These are phyloP conservation scores for Parazoanthus darwini DNA, from an alignment of 92 coral and sea anemone species.

Conservation along the genomic window DNA sequence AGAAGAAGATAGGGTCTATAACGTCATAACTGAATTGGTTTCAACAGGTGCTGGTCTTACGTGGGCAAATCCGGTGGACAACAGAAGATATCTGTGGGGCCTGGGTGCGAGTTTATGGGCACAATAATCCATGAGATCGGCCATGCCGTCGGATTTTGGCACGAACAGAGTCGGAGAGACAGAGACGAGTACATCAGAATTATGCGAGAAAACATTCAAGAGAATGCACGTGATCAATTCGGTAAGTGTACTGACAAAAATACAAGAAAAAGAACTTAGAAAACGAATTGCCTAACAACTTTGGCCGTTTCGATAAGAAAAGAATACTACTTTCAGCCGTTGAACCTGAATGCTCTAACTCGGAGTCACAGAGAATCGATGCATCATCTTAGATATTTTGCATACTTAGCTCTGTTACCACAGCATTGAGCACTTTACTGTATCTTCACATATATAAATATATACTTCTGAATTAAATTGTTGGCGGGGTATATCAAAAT, in stretches of 20 bases:
- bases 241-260: conserved; percentile 59
- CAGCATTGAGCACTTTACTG: too few species aligned
- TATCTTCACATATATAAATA: too few species aligned
- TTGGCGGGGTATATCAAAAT: too few species aligned
- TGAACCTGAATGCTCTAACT: too few species aligned
- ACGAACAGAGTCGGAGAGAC: conserved; percentile 96
- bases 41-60: conserved; percentile 91
- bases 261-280: too few species aligned
- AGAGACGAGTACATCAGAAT: conserved; percentile 89
- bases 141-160: conserved; percentile 98
- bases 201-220: conserved; percentile 72
- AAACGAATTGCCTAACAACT: too few species aligned
- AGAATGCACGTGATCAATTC: conserved; percentile 75
- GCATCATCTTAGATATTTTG: too few species aligned
- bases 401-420: too few species aligned
- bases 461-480: too few species aligned
- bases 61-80: conserved; percentile 91
- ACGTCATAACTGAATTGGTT: neutral
- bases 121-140: conserved; percentile 98
- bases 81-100: conserved; percentile 91
- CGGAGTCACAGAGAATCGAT: too few species aligned
- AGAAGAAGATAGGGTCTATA: neutral
- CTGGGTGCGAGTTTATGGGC: conserved; percentile 94
- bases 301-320: too few species aligned
- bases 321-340: too few species aligned